A percentile compares a stretch with the other conserved stretches of the same genome.
These are phyloP conservation scores for Bursaphelenchus mucronatus DNA, from an alignment of 1,140 invertebrate species.

Conservation along the genomic window DNA sequence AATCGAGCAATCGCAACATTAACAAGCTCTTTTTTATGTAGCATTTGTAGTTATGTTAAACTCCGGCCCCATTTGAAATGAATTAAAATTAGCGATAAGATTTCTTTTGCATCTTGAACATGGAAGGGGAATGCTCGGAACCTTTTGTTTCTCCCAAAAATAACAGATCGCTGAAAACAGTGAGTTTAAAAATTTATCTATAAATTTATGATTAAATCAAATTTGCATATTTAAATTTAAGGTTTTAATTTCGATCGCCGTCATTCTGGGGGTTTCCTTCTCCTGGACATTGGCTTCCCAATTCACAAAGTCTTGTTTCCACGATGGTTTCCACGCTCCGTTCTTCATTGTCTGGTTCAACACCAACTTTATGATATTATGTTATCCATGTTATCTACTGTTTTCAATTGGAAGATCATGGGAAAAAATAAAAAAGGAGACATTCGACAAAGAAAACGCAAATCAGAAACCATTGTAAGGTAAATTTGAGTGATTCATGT, in stretches of 20 bases:
- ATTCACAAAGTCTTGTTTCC: constrained; percentile 53
- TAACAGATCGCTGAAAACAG: not conserved
- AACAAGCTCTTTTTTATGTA: not conserved
- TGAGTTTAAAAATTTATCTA: not conserved
- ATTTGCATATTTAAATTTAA: not conserved
- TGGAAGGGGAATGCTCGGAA: no score
- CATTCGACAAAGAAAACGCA: not conserved
- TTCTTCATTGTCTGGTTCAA: constrained; percentile 60
- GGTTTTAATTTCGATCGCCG: constrained; percentile 8
- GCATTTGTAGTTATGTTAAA: not conserved
- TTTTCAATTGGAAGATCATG: constrained; percentile 19
- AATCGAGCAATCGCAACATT: no score
- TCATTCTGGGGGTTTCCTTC: constrained; percentile 12
- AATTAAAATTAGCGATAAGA: not conserved
- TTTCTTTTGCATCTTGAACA: no score
- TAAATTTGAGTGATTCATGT: constrained; percentile 15
- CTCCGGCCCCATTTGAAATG: not conserved
- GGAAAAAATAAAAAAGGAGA: not conserved
- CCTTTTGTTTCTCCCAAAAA: no score
- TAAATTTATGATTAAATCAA: not conserved
- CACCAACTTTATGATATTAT: constrained; percentile 52
- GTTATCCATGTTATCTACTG: constrained; percentile 55
- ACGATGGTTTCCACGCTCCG: constrained; percentile 53
- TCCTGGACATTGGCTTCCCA: constrained; percentile 43
- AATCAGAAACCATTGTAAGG: constrained; percentile 18